Percentiles rank a stretch among this genome's conserved stretches.
These are phyloP conservation scores for Cheilosia grossa DNA, from an alignment of 2,888 invertebrate species.

Conservation along the genomic window DNA sequence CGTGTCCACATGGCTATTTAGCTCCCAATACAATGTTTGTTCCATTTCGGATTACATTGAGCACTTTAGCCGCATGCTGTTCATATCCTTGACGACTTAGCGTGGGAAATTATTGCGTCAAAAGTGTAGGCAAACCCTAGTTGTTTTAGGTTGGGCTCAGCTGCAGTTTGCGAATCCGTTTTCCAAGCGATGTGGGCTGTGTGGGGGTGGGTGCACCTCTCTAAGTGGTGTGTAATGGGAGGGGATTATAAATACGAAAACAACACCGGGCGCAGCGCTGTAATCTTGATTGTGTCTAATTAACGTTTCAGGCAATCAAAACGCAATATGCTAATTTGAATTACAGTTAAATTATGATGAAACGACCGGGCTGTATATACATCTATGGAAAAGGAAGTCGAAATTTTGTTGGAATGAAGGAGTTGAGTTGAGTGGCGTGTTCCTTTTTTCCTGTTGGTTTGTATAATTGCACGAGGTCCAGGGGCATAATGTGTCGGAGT, in stretches of 20 bases:
- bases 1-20: constrained; percentile 39
- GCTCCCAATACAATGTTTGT: constrained; percentile 53
- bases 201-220: constrained; percentile 9
- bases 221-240: background rate
- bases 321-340: constrained; percentile 73
- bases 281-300: constrained; percentile 72
- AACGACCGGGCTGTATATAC: background rate
- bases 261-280: constrained; percentile 15
- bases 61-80: constrained; percentile 24
- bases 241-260: constrained; percentile 30
- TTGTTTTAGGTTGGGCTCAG: constrained; percentile 30
- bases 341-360: constrained; percentile 49
- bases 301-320: constrained; percentile 72
- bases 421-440: background rate
- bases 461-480: too few species aligned
- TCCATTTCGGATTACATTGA: constrained; percentile 41
- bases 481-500: too few species aligned
- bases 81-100: constrained; percentile 73
- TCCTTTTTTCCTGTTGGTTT: too few species aligned
- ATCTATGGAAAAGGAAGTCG: background rate
- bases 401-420: background rate
- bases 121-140: constrained; percentile 37
- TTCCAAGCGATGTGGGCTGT: constrained; percentile 5
- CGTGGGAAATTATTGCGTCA: constrained; percentile 73
- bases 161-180: constrained; percentile 28